Conservation (phyloP, 2,113 vertebrate species). For the Leucopsar rothschildi region DNA sequence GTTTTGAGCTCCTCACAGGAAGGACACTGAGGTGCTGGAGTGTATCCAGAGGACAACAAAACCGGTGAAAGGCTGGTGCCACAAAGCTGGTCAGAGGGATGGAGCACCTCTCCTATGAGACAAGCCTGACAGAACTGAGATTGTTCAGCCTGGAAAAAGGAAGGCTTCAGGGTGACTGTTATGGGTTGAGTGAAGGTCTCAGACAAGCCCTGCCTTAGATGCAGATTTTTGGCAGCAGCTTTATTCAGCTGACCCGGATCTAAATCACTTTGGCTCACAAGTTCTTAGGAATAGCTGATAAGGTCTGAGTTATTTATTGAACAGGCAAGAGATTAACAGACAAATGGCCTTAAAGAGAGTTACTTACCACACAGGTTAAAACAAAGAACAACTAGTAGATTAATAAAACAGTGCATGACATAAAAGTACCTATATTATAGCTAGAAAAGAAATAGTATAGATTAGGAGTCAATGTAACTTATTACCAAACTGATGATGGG, state of each 20-base stretch:
- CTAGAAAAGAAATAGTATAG: not conserved
- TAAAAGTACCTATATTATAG: not conserved
- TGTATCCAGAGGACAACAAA: rapidly evolving
- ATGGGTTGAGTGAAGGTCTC: not conserved
- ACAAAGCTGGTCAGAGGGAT: not conserved
- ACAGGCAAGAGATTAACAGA: not conserved
- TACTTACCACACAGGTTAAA: not conserved
- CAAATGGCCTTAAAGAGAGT: not conserved
- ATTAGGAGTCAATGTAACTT: not conserved
- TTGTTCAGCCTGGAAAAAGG: not conserved
- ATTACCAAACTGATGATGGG: not conserved
- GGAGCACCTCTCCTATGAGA: not conserved
- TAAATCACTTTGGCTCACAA: not conserved
- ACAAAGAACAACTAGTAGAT: not conserved
- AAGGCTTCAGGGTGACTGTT: rapidly evolving
- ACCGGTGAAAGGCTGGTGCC: not conserved
- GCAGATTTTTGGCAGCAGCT: not conserved
- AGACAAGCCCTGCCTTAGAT: not conserved
- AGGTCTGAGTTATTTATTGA: not conserved
- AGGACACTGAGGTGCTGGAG: not conserved
- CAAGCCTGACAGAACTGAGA: not conserved
- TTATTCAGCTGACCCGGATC: not conserved
- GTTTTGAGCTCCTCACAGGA: not conserved
- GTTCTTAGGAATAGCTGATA: too few relatives aligned
- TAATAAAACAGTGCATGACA: rapidly evolving